A percentile compares a stretch with the other conserved stretches of the same genome.
Evolutionary conservation across 2,888 invertebrate species (phyloP).

Genomic region (Pristionchus fissidentatus): DNA sequence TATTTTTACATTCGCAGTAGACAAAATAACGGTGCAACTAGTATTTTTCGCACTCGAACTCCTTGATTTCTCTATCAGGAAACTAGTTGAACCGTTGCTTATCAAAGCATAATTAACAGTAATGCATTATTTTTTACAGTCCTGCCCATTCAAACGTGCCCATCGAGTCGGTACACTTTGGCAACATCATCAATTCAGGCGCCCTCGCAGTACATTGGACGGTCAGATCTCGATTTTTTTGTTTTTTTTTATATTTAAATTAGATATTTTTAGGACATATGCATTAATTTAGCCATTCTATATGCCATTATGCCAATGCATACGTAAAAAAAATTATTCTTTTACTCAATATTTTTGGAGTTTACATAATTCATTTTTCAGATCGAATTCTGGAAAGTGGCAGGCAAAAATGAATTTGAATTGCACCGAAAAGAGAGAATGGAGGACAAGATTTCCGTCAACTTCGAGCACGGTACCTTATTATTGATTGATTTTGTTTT

Average conservation of each 20-base stretch:
- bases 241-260: background rate
- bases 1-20: too few species aligned
- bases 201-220: constrained; percentile 43
- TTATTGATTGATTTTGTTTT: too few species aligned
- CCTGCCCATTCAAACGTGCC: constrained; percentile 52
- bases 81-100: background rate
- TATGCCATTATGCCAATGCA: too few species aligned
- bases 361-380: too few species aligned
- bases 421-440: background rate
- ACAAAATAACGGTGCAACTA: too few species aligned
- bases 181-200: constrained; percentile 54
- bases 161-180: constrained; percentile 56
- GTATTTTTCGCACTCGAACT: too few species aligned
- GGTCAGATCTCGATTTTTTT: constrained; percentile 29
- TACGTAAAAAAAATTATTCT: too few species aligned
- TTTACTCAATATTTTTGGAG: background rate
- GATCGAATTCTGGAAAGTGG: background rate
- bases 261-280: background rate
- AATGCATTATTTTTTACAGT: constrained; percentile 43
- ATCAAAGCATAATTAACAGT: background rate
- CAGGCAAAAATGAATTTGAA: too few species aligned
- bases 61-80: background rate
- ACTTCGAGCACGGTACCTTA: constrained; percentile 33
- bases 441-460: background rate
- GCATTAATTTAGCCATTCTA: background rate